These are phyloP conservation scores for Anarrhichthys ocellatus DNA, from an alignment of 2,113 vertebrate genomes.

Conservation along the genomic window DNA sequence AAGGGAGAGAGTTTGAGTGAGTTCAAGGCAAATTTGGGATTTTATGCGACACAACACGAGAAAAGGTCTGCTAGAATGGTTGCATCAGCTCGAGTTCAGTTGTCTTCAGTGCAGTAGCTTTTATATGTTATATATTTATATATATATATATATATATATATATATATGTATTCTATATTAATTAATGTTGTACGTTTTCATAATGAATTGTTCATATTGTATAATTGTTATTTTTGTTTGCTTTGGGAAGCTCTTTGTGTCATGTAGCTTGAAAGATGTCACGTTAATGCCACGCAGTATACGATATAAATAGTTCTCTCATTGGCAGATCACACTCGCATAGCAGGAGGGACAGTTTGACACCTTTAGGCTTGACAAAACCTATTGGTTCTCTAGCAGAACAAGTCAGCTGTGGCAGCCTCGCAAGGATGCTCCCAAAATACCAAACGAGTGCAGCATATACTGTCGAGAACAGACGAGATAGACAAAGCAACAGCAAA, in stretches of 20 bases:
- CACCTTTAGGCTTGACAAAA: neutral
- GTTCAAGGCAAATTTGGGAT: slow-evolving; percentile 34
- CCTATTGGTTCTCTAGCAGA: neutral
- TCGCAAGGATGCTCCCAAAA: slow-evolving; percentile 6
- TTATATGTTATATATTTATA: neutral
- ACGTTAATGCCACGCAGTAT: neutral
- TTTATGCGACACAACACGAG: neutral
- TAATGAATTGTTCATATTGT: neutral
- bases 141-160: too few species aligned
- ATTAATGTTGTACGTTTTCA: neutral
- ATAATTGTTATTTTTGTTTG: neutral
- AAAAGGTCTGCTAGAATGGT: slow-evolving; percentile 3
- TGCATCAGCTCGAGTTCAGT: neutral
- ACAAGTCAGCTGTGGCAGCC: slow-evolving; percentile 7
- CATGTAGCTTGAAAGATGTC: neutral
- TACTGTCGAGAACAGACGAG: slow-evolving; percentile 26
- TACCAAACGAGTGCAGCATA: slow-evolving; percentile 6
- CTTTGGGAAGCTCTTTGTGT: neutral
- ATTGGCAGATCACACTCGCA: neutral
- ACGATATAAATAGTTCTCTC: neutral
- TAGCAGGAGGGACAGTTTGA: slow-evolving; percentile 8
- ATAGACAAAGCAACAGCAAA: neutral
- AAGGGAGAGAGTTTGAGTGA: slow-evolving; percentile 32
- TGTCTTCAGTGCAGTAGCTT: neutral
- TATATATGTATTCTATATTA: neutral